phyloP scores from a whole-genome alignment of 2,888 invertebrate genomes.

The Ophonus ardosiacus region DNA sequence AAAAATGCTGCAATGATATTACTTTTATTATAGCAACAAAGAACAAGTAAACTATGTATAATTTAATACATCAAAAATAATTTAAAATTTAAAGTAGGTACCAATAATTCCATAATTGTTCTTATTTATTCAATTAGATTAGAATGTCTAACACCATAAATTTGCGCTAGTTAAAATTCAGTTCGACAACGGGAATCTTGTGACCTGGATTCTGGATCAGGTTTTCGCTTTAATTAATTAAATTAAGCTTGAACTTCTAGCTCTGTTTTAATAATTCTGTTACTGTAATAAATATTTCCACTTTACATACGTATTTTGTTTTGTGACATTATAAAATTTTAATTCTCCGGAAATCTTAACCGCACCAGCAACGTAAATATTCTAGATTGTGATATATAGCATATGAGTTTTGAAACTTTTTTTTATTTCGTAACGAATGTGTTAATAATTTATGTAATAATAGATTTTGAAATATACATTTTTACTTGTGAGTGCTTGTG shows the following conservation, averaged over 20 bases:
- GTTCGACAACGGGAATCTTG: conserved; percentile 26
- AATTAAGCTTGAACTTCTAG: conserved; percentile 31
- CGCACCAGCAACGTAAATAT: not conserved
- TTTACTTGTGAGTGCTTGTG: not conserved
- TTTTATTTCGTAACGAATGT: not conserved
- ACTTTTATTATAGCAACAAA: too few relatives aligned
- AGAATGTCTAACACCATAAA: not conserved
- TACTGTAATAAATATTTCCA: conserved; percentile 21
- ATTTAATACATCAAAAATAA: too few relatives aligned
- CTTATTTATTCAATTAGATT: conserved; percentile 5
- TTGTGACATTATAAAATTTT: not conserved
- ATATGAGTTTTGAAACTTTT: conserved; percentile 1
- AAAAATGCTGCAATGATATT: too few relatives aligned
- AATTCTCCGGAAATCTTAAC: not conserved
- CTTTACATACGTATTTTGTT: conserved; percentile 13
- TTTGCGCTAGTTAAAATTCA: conserved; percentile 1
- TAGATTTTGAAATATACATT: not conserved
- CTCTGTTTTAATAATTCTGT: conserved; percentile 1
- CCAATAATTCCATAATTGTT: too few relatives aligned
- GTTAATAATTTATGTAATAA: conserved; percentile 4
- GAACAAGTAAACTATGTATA: too few relatives aligned
- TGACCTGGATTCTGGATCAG: conserved; percentile 43
- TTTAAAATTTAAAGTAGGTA: too few relatives aligned
- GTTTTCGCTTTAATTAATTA: conserved; percentile 46
- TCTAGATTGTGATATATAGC: not conserved